Evolutionary conservation across 2,113 vertebrate genomes (phyloP), one percentile per base, ranked within the genome.

Genomic region (Lophotis ruficrista): DNA sequence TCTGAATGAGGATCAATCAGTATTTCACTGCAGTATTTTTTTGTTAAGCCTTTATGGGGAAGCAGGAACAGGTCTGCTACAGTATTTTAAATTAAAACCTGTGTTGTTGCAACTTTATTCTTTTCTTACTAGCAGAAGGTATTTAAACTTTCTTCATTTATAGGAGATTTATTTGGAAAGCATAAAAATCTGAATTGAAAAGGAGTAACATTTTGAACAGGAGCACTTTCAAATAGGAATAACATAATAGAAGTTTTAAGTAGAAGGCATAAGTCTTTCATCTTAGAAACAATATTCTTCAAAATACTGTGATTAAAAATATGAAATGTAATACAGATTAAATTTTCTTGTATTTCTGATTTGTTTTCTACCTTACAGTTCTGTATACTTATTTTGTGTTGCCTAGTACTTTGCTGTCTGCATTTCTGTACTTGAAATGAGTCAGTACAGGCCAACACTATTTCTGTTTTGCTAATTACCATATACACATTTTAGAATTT

Each of bases 71-170:
- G 6, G 6, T 64, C n/a, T 4, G 1, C 17, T 76, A 37, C 7
- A 16, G 11, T n/a, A 68, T 56, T 78, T 86, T 58, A 14, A 79
- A 76, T 51, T 62, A 66, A 84, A 80, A 27, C 18, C 10, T 54
- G 2, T 27, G 4, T 54, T 75, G 4, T 51, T 80, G 16, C 20
- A 37, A 2, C 3, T 21, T 50, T 73, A 66, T 23, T 61, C 4
- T 22, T 64, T 21, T 43, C 45, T 60, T 37, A 25, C 5, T 57
- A 62, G 13, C 0, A 0, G 28, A 28, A 61, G 5, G 3, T 43
- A 72, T 62, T 83, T 87, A 77, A 80, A 47, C 5, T 57, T 90
- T 71, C 9, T 89, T 66, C 24, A 73, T 19, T 70, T 85, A 9
- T 2, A 65, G 9, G 12, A 37, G 23, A 45, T 54, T 51, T 72